Percentiles rank a stretch among this genome's conserved stretches.
These are phyloP conservation scores for Thaumetopoea pityocampa DNA, from an alignment of 1,140 invertebrate species.

Conservation along the genomic window DNA sequence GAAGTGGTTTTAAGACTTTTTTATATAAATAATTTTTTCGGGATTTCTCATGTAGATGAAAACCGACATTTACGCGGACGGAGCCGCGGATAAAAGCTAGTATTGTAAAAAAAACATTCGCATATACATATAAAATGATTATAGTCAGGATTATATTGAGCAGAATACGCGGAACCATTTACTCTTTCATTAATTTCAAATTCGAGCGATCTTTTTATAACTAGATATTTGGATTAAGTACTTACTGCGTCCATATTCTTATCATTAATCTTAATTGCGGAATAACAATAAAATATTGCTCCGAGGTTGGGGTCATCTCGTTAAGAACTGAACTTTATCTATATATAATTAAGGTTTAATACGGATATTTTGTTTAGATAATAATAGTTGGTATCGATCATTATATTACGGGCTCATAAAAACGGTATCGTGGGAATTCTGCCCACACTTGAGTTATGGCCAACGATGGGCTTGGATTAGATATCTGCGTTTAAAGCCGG, in stretches of 20 bases:
- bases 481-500: constrained; percentile 3
- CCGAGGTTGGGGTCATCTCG: constrained; percentile 19
- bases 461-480: constrained; percentile 36
- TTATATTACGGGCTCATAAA: constrained; percentile 60
- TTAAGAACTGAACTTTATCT: constrained; percentile 36
- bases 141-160: neutral
- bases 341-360: constrained; percentile 39
- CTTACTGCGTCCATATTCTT: constrained; percentile 65
- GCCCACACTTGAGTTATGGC: constrained; percentile 50
- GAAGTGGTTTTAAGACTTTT: too few relatives aligned
- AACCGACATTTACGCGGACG: too few relatives aligned
- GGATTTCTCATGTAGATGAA: too few relatives aligned
- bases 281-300: constrained; percentile 73
- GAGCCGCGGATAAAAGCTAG: too few relatives aligned
- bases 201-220: constrained; percentile 41
- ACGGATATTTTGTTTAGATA: constrained; percentile 25
- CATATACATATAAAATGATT: neutral
- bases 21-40: too few relatives aligned
- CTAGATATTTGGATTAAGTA: constrained; percentile 69
- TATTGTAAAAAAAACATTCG: too few relatives aligned
- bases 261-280: constrained; percentile 73
- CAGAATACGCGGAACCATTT: constrained; percentile 5
- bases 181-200: constrained; percentile 2
- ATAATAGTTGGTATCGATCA: constrained; percentile 59
- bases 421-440: constrained; percentile 68